These are phyloP conservation scores for Antheraea mylitta DNA, from an alignment of 1,140 invertebrate genomes.

Conservation along the genomic window DNA sequence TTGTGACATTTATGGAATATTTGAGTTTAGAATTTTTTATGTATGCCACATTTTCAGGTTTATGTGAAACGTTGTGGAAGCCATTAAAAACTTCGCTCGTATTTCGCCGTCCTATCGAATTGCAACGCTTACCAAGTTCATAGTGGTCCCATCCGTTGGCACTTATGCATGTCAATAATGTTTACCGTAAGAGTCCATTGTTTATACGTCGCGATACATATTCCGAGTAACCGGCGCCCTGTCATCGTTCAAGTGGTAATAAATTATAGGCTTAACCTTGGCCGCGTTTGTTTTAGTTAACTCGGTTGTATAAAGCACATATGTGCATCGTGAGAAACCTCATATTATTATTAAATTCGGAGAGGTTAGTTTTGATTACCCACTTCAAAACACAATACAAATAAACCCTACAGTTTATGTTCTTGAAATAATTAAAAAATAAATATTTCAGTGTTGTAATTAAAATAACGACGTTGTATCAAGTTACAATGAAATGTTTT, in stretches of 20 bases:
- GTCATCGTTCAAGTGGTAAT: constrained; percentile 68
- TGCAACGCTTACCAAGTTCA: constrained; percentile 4
- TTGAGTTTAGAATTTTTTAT: background rate
- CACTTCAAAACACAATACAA: constrained; percentile 8
- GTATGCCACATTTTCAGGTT: background rate
- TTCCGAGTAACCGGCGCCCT: constrained; percentile 48
- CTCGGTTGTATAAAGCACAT: constrained; percentile 44
- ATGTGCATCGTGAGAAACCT: constrained; percentile 65
- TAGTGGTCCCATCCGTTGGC: background rate
- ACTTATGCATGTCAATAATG: background rate
- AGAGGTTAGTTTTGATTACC: constrained; percentile 33
- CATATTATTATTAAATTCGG: constrained; percentile 34
- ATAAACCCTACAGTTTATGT: background rate
- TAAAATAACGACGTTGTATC: constrained; percentile 1
- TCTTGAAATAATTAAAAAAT: too few relatives aligned
- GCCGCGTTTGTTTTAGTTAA: constrained; percentile 71
- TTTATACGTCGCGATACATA: constrained; percentile 54
- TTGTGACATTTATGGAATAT: background rate
- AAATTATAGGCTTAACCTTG: constrained; percentile 76
- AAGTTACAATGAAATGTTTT: background rate
- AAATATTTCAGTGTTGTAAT: background rate
- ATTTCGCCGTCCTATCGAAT: constrained; percentile 19
- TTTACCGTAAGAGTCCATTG: constrained; percentile 48
- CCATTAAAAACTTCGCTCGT: constrained; percentile 12
- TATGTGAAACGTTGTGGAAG: background rate